phyloP scores from a whole-genome alignment of 2,797 vertebrate species.

The Tarsius wallacei region DNA sequence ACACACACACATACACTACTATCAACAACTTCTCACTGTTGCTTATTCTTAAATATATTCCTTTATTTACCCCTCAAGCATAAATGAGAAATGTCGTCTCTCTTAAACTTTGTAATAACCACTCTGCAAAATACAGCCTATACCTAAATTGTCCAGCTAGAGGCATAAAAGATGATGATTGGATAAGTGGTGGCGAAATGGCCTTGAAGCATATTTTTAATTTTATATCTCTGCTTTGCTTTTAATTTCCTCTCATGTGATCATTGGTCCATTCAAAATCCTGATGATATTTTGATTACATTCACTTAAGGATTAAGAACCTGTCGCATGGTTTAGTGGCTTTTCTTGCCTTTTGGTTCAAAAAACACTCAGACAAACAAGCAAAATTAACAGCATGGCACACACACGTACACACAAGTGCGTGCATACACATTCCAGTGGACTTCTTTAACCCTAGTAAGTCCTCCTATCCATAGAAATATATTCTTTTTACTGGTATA shows the following conservation, averaged over 20 bases:
- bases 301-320: conserved; percentile 60
- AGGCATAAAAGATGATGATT: conserved; percentile 54
- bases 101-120: conserved; percentile 62
- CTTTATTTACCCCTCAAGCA: conserved; percentile 63
- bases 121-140: conserved; percentile 6
- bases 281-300: conserved; percentile 67
- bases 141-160: conserved; percentile 15
- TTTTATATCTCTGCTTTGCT: conserved; percentile 57
- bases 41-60: background rate
- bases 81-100: background rate
- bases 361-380: conserved; percentile 46
- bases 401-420: background rate
- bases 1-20: background rate
- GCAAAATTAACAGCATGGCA: background rate
- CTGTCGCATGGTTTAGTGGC: conserved; percentile 20
- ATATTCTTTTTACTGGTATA: background rate
- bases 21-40: background rate
- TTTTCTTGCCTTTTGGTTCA: background rate
- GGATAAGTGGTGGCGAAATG: background rate
- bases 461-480: background rate
- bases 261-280: conserved; percentile 66
- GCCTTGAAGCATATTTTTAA: conserved; percentile 44
- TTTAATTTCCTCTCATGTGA: conserved; percentile 68
- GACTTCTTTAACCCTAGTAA: background rate
- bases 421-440: background rate